Evolutionary conservation across 2,888 invertebrate species (phyloP), one percentile per base, ranked within the genome.

Genomic region (Erebia ligea): DNA sequence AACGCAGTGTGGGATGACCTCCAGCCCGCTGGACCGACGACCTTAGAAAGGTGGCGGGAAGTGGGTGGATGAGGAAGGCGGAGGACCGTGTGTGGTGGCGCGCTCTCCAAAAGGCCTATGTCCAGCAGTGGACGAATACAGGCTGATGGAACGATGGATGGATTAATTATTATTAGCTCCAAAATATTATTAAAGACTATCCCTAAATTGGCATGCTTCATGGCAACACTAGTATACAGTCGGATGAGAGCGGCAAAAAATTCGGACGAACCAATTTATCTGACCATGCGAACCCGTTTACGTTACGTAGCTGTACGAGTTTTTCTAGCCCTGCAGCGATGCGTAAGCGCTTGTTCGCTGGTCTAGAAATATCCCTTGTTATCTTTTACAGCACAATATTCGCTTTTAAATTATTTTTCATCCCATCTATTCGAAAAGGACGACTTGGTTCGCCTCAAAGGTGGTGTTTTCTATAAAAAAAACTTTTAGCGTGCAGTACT

Each of bases 191-290:
- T n/a, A 52, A 17, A n/a, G 2, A n/a, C 0, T 15, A 25, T 57
- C 25, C 25, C 1, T 25, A 57, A 15, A 57, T 25, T 57, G 5
- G 15, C 56, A 1, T 45, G 21, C 13, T 61, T 15, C 15, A 48
- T 54, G 54, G 52, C 54, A 8, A 19, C 40, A 34, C 64, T 54
- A 64, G 69, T 62, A 48, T 63, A 70, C 52, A 64, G 56, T 72
- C 71, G 70, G 67, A 68, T 62, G 68, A 65, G 70, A 65, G 40
- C 61, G 61, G 62, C 34, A 64, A 76, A 75, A 74, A 75, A 77
- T 72, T 75, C 65, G 61, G 64, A 71, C 69, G 67, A 58, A 72
- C 73, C 75, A 75, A 78, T 77, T 78, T 76, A 77, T 76, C 76
- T 64, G 72, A 66, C 73, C 76, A 74, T 65, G 66, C 64, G 67